Evolutionary conservation across 2,797 vertebrate genomes (phyloP).

Genomic region (Phalloptychus januarius): DNA sequence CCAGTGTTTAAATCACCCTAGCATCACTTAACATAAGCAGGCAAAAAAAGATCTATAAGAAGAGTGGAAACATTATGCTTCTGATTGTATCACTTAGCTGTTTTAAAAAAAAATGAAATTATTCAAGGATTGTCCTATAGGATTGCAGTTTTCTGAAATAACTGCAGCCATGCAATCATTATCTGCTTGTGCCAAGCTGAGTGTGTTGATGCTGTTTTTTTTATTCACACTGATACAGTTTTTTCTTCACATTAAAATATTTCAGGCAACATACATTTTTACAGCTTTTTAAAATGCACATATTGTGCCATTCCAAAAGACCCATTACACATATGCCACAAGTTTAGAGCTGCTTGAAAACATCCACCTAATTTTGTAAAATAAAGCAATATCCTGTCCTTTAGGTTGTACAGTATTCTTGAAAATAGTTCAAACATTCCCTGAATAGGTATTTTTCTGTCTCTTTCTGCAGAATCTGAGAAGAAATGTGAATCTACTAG

Average conservation of each 20-base stretch:
- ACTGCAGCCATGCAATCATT: not conserved
- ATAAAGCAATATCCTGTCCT: not conserved
- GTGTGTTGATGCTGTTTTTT: not conserved
- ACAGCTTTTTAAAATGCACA: not conserved
- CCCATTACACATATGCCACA: not conserved
- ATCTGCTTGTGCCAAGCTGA: not conserved
- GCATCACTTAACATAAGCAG: not conserved
- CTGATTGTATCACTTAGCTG: not conserved
- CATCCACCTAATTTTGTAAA: not conserved
- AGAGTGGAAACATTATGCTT: not conserved
- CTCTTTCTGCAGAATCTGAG: slow-evolving; percentile 89
- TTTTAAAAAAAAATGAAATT: not conserved
- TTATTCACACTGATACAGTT: not conserved
- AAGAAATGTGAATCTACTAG: slow-evolving; percentile 98
- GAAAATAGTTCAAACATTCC: not conserved
- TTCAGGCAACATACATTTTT: not conserved
- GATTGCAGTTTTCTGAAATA: not conserved
- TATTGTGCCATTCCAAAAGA: not conserved
- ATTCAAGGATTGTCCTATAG: not conserved
- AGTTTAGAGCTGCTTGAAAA: not conserved
- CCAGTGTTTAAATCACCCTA: not conserved
- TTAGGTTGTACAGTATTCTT: not conserved
- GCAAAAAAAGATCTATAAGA: not conserved
- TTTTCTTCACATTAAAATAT: not conserved
- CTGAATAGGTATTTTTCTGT: not conserved